Evolutionary conservation across 2,113 vertebrate species (phyloP).

Genomic region (Melanocharis versteri): DNA sequence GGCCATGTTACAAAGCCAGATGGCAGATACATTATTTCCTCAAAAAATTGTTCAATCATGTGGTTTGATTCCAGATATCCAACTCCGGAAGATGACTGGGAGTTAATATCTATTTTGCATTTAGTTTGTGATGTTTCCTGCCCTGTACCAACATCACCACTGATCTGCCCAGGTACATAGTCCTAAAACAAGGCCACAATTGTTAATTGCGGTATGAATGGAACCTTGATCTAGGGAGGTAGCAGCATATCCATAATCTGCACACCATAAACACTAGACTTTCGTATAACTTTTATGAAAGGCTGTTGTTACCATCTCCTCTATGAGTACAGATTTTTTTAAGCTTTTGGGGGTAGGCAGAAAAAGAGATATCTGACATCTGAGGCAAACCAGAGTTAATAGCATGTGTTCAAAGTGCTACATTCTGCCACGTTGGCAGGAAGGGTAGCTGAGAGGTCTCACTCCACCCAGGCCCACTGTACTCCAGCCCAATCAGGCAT

Average conservation of each 20-base stretch:
- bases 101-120: neutral
- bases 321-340: neutral
- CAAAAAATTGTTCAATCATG: neutral
- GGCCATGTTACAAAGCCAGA: neutral
- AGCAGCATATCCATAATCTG: neutral
- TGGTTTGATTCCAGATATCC: neutral
- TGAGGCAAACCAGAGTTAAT: neutral
- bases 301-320: neutral
- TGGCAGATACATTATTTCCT: neutral
- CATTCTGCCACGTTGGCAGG: neutral
- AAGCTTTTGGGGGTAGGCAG: neutral
- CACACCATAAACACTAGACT: neutral
- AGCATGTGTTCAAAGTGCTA: neutral
- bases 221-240: neutral
- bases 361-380: neutral
- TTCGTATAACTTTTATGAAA: neutral
- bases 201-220: neutral
- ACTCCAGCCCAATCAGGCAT: neutral
- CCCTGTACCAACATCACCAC: neutral
- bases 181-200: neutral
- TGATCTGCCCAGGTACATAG: neutral
- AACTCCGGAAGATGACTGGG: neutral
- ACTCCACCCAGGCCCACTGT: neutral
- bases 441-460: neutral
- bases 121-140: neutral